Base-by-base conservation (phyloP, 2,888 invertebrate genomes). In the Leptinotarsa rubiginosa region DNA sequence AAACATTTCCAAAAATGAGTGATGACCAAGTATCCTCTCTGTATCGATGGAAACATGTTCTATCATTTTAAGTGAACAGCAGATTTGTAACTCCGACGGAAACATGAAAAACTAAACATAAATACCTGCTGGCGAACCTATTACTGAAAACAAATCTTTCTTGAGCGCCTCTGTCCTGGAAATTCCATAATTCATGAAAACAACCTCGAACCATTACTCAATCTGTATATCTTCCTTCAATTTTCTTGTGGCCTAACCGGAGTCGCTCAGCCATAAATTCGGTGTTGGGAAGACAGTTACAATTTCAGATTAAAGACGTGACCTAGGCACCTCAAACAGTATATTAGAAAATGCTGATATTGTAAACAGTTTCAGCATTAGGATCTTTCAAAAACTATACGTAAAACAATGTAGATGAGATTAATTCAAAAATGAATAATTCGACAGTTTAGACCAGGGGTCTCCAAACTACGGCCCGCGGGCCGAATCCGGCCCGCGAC, bases 281-380 rank as follows among this genome's bases (percentile, higher is more conserved):
- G 52, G 41, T 52, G 52, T 70, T 52, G 70, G 25, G 31, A 64
- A 65, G 65, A 70, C 70, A 52, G 59, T 65, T 65, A 65, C 70
- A 50, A 65, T 70, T 70, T 70, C 50, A 70, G 70, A 70, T 70
- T 65, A 70, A 70, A 65, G 70, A 70, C 70, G 70, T 70, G 70
- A 70, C 70, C 65, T 15, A 52, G 52, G 47, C 65, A 54, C 70
- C 70, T 50, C 54, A 41, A 70, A 70, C 65, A 41, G 70, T 70
- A 64, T 70, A 70, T 70, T 65, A 70, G 70, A 54, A 70, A 65
- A 52, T 52, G 65, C 15, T 65, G 65, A 16, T 25, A 59, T 59
- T 22, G 59, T 15, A 10, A 22, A 59, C 59, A 22, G 16, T 20
- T 15, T 59, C 20, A 25, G 16, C 13, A 15, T n/a, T 20, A 18